Percentiles rank a stretch among this genome's conserved stretches.
Evolutionary conservation across 2,797 vertebrate species (phyloP).

Genomic region (Gallinago nigripennis): DNA sequence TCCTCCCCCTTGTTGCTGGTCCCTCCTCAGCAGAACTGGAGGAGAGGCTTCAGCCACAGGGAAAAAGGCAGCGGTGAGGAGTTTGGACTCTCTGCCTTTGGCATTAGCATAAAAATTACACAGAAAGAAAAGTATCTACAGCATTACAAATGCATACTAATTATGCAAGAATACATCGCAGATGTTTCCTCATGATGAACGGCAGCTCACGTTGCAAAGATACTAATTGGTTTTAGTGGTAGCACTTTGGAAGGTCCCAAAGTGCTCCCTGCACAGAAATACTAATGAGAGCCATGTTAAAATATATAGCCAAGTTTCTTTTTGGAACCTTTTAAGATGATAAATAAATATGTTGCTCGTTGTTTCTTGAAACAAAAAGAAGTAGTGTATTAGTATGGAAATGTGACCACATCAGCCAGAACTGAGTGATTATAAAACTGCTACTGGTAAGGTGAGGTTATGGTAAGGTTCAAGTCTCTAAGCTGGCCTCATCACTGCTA

Average conservation of each 20-base stretch:
- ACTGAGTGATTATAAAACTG: background rate
- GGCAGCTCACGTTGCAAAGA: background rate
- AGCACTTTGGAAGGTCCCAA: background rate
- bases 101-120: background rate
- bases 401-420: background rate
- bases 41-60: background rate
- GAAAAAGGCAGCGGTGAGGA: background rate
- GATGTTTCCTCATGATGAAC: background rate
- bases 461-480: background rate
- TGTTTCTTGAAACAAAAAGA: background rate
- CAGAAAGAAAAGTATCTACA: background rate
- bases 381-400: background rate
- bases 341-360: background rate
- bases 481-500: background rate
- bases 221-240: background rate
- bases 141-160: background rate
- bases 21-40: background rate
- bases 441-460: background rate
- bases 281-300: background rate
- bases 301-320: background rate
- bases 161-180: background rate
- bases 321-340: background rate
- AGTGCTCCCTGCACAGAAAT: background rate
- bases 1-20: background rate
- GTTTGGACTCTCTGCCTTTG: background rate